Conservation (phyloP, 2,113 vertebrate genomes). For the Aleadryas rufinucha region DNA sequence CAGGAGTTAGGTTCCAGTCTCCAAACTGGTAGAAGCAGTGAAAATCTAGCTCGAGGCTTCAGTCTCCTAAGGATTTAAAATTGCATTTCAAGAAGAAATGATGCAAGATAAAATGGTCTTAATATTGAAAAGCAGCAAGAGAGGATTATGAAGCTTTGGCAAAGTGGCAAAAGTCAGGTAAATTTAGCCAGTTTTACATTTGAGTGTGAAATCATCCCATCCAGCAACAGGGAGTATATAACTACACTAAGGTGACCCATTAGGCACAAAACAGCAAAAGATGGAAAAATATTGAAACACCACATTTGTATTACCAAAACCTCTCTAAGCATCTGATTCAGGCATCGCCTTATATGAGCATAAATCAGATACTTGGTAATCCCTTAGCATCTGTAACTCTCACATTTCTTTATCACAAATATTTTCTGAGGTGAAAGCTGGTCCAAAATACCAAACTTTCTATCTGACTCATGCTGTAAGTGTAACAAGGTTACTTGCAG, state of each 20-base stretch:
- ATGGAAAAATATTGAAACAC: neutral
- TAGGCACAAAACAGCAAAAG: neutral
- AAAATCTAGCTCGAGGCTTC: neutral
- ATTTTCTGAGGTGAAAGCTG: neutral
- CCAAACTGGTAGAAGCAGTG: neutral
- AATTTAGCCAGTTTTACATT: neutral
- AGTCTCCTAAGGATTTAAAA: neutral
- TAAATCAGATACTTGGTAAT: neutral
- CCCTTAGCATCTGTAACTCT: neutral
- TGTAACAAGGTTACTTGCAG: neutral
- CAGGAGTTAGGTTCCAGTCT: neutral
- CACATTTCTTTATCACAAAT: neutral
- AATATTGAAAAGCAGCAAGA: neutral
- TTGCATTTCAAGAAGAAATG: neutral
- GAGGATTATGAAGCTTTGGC: neutral
- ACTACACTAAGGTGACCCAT: neutral
- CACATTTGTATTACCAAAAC: neutral
- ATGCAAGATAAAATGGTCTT: neutral
- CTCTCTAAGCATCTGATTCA: neutral
- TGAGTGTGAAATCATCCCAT: neutral
- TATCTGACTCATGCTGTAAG: neutral
- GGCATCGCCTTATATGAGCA: neutral
- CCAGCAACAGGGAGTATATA: neutral
- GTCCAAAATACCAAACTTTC: neutral
- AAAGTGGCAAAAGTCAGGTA: neutral